These are phyloP conservation scores for Tribolium freemani DNA, from an alignment of 2,888 invertebrate species.

Conservation along the genomic window DNA sequence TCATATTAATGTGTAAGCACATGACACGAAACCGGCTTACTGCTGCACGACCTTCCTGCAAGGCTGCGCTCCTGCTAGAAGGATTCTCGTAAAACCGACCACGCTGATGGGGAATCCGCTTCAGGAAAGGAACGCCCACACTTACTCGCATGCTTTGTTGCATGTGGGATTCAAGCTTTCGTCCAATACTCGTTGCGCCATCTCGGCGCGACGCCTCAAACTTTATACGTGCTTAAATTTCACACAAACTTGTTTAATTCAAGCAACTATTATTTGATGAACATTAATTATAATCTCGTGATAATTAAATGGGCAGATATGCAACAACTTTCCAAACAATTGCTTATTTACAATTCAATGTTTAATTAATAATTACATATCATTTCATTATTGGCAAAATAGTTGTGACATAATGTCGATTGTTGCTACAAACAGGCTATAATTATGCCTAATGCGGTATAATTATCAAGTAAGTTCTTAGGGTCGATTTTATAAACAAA, in stretches of 20 bases:
- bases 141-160: slow-evolving; percentile 15
- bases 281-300: not conserved
- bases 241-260: not conserved
- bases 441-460: too few relatives aligned
- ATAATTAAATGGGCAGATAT: too few relatives aligned
- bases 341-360: too few relatives aligned
- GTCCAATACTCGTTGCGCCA: slow-evolving; percentile 16
- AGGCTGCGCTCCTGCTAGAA: slow-evolving; percentile 56
- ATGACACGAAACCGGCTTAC: not conserved
- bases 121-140: slow-evolving; percentile 43
- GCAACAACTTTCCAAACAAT: too few relatives aligned
- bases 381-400: too few relatives aligned
- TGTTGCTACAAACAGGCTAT: too few relatives aligned
- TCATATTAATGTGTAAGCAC: not conserved
- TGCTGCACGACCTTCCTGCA: slow-evolving; percentile 24
- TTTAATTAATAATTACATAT: too few relatives aligned
- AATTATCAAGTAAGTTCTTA: too few relatives aligned
- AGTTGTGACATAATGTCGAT: too few relatives aligned
- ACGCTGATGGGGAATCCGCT: slow-evolving; percentile 55
- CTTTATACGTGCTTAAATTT: not conserved
- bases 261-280: too few relatives aligned
- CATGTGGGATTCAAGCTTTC: slow-evolving; percentile 11
- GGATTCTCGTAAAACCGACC: slow-evolving; percentile 60
- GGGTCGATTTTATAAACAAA: too few relatives aligned
- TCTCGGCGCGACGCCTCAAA: not conserved